Conservation (phyloP, 1,140 invertebrate genomes). For the Diorhabda carinulata region DNA sequence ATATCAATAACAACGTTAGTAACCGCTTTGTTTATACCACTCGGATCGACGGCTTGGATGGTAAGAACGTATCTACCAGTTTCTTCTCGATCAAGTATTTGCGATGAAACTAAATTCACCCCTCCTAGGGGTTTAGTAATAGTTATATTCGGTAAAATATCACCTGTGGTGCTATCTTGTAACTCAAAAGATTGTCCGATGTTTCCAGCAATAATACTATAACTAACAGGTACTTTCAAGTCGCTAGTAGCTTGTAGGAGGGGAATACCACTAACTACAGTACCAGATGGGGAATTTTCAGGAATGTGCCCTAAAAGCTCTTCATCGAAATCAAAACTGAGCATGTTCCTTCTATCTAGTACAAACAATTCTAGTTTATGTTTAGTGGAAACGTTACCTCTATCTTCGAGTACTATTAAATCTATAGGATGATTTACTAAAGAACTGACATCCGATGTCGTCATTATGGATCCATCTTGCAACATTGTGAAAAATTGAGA, state of each 20-base stretch:
- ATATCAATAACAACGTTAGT: constrained; percentile 71
- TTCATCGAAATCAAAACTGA: constrained; percentile 70
- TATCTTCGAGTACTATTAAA: constrained; percentile 75
- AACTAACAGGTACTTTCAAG: constrained; percentile 62
- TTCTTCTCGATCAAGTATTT: constrained; percentile 68
- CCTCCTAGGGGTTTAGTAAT: constrained; percentile 57
- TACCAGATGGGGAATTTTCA: constrained; percentile 71
- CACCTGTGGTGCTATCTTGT: constrained; percentile 55
- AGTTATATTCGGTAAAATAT: constrained; percentile 55
- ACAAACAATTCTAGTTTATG: constrained; percentile 78
- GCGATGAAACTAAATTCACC: constrained; percentile 66
- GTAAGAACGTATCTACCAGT: constrained; percentile 65
- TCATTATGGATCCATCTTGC: constrained; percentile 86
- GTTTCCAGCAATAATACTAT: constrained; percentile 72
- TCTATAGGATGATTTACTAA: constrained; percentile 76
- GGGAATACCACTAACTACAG: constrained; percentile 64
- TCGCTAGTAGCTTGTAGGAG: constrained; percentile 59
- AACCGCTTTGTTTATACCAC: constrained; percentile 68
- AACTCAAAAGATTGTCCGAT: constrained; percentile 67
- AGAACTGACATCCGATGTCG: constrained; percentile 74
- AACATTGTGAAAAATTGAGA: constrained; percentile 81
- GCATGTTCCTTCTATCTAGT: constrained; percentile 72
- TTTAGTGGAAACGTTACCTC: constrained; percentile 70
- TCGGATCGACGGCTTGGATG: constrained; percentile 70
- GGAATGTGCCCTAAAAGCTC: constrained; percentile 57